Base-by-base conservation (phyloP, 2,113 vertebrate genomes). In the Malurus elegans region DNA sequence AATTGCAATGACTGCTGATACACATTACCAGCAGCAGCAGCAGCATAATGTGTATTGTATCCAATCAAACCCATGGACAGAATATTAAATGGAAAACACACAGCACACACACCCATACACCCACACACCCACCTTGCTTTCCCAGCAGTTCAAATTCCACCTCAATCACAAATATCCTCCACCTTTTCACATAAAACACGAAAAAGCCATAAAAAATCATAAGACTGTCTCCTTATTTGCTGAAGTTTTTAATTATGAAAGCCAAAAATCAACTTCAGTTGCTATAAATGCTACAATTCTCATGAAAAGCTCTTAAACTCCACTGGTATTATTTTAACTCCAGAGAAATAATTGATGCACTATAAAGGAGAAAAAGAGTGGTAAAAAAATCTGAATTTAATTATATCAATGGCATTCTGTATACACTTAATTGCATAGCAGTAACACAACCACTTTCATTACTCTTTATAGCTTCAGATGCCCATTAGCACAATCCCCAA, bases 381-480 rank as follows among this genome's bases (percentile, higher is more conserved):
- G 78, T 72, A 93, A 96, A 76, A 88, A 86, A 90, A 31, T 78
- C 95, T 84, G 86, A 80, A 87, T 88, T 92, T 95, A 96, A 97
- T 87, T 91, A 94, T 6, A 44, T 70, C 92, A 93, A 91, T 75
- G 56, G 88, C 79, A 78, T 84, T 92, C 95, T 61, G 31, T 84
- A 91, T 92, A 95, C 83, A 94, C 64, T 87, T 96, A 95, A 95
- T 56, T 51, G 89, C 93, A 56, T 47, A 54, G 91, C 89, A 86
- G 85, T 83, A 93, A 95, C 60, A 95, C 93, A 75, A 92, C 67
- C 65, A 79, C 93, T 95, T 95, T 95, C 96, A 96, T 97, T 95
- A 97, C 88, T 87, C 70, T 95, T 97, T 95, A 97, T 81, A 88
- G 96, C 94, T 95, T 93, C 86, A 93, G 40, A 88, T 96, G 94